Base-by-base conservation (phyloP, 1,140 invertebrate species). In the Pseudachorutes palmiensis region DNA sequence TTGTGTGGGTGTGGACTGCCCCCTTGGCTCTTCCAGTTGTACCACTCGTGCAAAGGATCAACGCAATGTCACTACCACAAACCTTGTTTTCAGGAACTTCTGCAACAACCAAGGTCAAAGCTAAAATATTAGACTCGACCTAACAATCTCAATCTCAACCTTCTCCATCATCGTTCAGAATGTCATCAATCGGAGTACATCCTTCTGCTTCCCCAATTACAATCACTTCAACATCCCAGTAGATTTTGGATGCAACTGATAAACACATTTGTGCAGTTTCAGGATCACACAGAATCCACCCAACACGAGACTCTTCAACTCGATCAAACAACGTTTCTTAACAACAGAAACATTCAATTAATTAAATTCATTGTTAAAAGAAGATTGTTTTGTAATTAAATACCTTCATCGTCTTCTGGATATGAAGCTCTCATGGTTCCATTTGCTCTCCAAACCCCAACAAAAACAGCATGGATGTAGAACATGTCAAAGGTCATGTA, bases 371-470 rank as follows among this genome's bases (percentile, higher is more conserved):
- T 61, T 2, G 31, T 26, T 62, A n/a, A n/a, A 5, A 19, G 2
- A 31, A 30, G 28, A 57, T 12, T 22, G 2, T 16, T 41, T 22
- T 14, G 36, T 41, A 41, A 41, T 16, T 55, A 14, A 5, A 45
- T 28, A 72, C 70, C 67, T 22, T 29, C 67, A 29, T 45, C 48
- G 48, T 73, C 72, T 55, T 73, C 72, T 9, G 72, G 72, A 30
- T 73, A 73, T n/a, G 65, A 68, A 0, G 69, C 65, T 16, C 71
- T 51, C 1, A 61, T 41, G n/a, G 63, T 66, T n/a, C 72, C 72
- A 61, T 72, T 72, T 2, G 65, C 66, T 55, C 72, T 64, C 72
- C 72, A 74, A 19, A 72, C 66, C 49, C 68, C 72, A 0, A 66
- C 19, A 22, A 67, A 64, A 22, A 74, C 57, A 5, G 51, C 19